A percentile compares a stretch with the other conserved stretches of the same genome.
These are phyloP conservation scores for Columba livia DNA, from an alignment of 2,113 vertebrate genomes.

Conservation along the genomic window DNA sequence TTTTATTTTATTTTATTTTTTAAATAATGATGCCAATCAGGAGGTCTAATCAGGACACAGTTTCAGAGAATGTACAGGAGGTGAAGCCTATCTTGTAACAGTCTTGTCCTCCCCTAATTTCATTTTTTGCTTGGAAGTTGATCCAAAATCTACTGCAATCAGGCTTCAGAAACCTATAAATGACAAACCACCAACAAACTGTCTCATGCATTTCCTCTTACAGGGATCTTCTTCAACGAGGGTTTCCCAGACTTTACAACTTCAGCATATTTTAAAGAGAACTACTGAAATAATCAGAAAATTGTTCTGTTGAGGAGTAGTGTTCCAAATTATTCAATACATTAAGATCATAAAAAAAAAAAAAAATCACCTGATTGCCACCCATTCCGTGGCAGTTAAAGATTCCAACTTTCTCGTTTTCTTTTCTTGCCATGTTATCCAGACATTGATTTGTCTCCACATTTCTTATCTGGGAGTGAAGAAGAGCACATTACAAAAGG, in stretches of 20 bases:
- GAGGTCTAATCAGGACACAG: neutral
- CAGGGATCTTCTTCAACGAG: neutral
- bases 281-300: neutral
- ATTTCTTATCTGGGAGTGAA: slow-evolving; percentile 88
- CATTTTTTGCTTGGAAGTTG: neutral
- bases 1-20: neutral
- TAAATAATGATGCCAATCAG: neutral
- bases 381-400: slow-evolving; percentile 99
- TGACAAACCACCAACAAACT: neutral
- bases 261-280: neutral
- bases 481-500: neutral
- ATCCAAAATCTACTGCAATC: neutral
- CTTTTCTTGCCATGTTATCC: slow-evolving; percentile 99
- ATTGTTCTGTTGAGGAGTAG: neutral
- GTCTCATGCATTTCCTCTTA: neutral
- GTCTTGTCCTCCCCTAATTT: neutral
- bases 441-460: slow-evolving; percentile 98
- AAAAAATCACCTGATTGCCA: slow-evolving; percentile 90
- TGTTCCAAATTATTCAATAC: neutral
- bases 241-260: neutral
- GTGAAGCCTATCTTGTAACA: neutral
- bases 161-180: neutral
- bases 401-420: slow-evolving; percentile 98
- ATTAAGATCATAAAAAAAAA: neutral
- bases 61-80: neutral